A percentile compares a stretch with the other conserved stretches of the same genome.
Conservation (phyloP, 2,113 vertebrate species). For the Jaculus jaculus region DNA sequence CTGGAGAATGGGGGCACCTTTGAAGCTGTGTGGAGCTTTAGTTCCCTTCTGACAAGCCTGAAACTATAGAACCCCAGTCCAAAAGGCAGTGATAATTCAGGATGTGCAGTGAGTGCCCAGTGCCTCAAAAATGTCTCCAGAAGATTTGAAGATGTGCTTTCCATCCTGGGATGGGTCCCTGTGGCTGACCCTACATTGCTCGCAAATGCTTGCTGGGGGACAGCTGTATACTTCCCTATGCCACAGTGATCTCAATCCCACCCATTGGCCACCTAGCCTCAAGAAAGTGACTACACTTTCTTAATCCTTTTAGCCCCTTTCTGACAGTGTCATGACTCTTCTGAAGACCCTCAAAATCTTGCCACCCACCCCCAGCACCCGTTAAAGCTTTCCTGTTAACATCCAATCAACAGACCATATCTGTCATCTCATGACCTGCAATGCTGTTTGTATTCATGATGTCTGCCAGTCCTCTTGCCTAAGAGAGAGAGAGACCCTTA, state of each 20-base stretch:
- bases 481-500: not conserved
- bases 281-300: too few relatives aligned
- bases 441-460: not conserved
- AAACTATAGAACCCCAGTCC: not conserved
- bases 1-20: not conserved
- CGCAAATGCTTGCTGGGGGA: not conserved
- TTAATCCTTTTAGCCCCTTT: not conserved
- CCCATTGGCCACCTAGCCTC: too few relatives aligned
- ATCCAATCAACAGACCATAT: not conserved
- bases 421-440: too few relatives aligned
- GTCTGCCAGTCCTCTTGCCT: not conserved
- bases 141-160: not conserved
- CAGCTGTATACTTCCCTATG: not conserved
- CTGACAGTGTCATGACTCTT: too few relatives aligned
- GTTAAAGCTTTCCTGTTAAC: not conserved
- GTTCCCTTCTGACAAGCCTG: not conserved
- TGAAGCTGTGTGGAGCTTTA: not conserved
- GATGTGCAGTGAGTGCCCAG: not conserved
- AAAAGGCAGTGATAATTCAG: not conserved
- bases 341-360: not conserved
- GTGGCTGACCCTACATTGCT: not conserved
- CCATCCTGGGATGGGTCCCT: not conserved
- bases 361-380: too few relatives aligned
- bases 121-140: not conserved
- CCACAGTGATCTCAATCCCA: too few relatives aligned